Evolutionary conservation across 2,888 invertebrate genomes (phyloP).

Genomic region (Baronia brevicornis): DNA sequence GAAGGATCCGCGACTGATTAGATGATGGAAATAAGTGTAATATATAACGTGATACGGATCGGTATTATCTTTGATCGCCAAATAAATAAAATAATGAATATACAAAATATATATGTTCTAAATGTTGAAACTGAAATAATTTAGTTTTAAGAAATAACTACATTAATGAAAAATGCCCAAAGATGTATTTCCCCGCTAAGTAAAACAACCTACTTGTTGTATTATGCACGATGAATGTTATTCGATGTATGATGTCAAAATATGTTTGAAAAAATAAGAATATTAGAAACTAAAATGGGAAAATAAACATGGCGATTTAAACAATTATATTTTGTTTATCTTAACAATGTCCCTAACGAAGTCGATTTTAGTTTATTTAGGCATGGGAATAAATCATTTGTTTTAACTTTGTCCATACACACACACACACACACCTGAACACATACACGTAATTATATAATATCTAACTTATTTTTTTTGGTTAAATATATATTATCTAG

Average conservation of each 20-base stretch:
- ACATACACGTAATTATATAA: too few relatives aligned
- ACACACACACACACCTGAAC: too few relatives aligned
- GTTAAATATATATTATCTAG: too few relatives aligned
- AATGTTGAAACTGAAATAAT: slow-evolving; percentile 57
- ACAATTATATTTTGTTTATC: slow-evolving; percentile 43
- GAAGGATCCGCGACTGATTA: slow-evolving; percentile 71
- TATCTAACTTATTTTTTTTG: too few relatives aligned
- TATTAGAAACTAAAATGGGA: slow-evolving; percentile 51
- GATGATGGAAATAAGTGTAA: slow-evolving; percentile 69
- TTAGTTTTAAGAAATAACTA: slow-evolving; percentile 25
- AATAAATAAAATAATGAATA: slow-evolving; percentile 59
- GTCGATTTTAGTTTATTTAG: too few relatives aligned
- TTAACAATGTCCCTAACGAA: slow-evolving; percentile 2
- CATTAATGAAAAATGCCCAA: slow-evolving; percentile 29
- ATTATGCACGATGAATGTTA: slow-evolving; percentile 60
- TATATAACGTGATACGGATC: slow-evolving; percentile 64
- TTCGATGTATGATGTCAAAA: slow-evolving; percentile 63
- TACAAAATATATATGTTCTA: slow-evolving; percentile 39
- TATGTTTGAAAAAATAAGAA: slow-evolving; percentile 56
- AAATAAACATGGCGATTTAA: slow-evolving; percentile 66
- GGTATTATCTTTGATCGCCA: slow-evolving; percentile 71
- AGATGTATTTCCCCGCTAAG: slow-evolving; percentile 25
- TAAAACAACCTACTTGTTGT: slow-evolving; percentile 28
- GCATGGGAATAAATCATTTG: slow-evolving; percentile 1
- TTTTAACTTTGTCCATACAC: too few relatives aligned